phyloP scores from a whole-genome alignment of 2,113 vertebrate species.

The Pipra filicauda region DNA sequence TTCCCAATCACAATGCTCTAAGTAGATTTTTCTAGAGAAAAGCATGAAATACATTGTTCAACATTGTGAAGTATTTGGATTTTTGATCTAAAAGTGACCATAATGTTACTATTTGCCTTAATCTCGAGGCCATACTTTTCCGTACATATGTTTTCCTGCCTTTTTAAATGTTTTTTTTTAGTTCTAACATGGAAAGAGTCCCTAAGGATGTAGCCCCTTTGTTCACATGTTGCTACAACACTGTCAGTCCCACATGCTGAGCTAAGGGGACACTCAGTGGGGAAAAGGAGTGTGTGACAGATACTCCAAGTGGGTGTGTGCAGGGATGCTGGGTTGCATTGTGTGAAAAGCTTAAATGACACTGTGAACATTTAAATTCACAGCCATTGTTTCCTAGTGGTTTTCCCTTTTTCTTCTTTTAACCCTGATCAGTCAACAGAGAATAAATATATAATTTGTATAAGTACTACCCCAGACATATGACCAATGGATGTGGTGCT shows the following conservation, averaged over 20 bases:
- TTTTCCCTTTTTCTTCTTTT: not conserved
- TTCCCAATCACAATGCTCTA: not conserved
- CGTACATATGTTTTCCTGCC: not conserved
- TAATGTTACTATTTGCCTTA: not conserved
- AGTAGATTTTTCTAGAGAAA: not conserved
- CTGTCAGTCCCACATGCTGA: not conserved
- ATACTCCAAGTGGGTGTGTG: not conserved
- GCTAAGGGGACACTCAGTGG: not conserved
- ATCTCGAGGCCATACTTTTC: not conserved
- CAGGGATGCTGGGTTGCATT: not conserved
- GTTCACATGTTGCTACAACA: not conserved
- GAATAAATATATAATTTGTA: not conserved
- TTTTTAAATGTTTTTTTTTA: not conserved
- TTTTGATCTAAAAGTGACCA: not conserved
- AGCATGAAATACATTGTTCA: not conserved
- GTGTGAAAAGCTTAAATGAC: not conserved
- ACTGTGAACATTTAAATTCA: not conserved
- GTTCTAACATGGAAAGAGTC: not conserved
- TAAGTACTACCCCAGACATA: not conserved
- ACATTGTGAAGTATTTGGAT: not conserved
- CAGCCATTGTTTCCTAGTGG: not conserved
- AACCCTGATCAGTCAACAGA: not conserved
- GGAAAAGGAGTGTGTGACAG: not conserved
- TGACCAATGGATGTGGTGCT: rapidly evolving
- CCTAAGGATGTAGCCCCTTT: not conserved